Evolutionary conservation across 2,888 invertebrate genomes (phyloP).

Genomic region (Mycalesis mineus): DNA sequence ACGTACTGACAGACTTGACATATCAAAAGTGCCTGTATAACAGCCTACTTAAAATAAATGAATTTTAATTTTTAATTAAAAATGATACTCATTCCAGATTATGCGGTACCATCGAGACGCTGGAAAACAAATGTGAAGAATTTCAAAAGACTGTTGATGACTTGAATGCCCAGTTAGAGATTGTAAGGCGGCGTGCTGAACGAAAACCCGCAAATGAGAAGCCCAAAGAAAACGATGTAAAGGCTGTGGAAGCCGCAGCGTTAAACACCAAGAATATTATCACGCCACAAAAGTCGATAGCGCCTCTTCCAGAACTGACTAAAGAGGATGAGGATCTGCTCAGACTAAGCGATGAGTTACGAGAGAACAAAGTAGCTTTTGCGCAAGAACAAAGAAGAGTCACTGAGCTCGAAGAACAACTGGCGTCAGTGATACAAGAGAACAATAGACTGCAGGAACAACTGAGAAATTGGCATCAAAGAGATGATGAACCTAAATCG

Average conservation of each 20-base stretch:
- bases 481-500: slow-evolving; percentile 87
- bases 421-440: slow-evolving; percentile 83
- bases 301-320: slow-evolving; percentile 69
- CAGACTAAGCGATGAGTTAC: slow-evolving; percentile 82
- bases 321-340: slow-evolving; percentile 75
- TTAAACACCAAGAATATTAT: slow-evolving; percentile 38
- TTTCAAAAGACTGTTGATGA: slow-evolving; percentile 89
- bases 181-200: slow-evolving; percentile 78
- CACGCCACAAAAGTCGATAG: slow-evolving; percentile 55
- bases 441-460: slow-evolving; percentile 85
- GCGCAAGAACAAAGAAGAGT: slow-evolving; percentile 85
- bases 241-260: slow-evolving; percentile 40
- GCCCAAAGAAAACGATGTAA: slow-evolving; percentile 63
- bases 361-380: slow-evolving; percentile 82
- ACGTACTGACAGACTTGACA: no score
- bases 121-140: slow-evolving; percentile 91
- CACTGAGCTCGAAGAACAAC: slow-evolving; percentile 86
- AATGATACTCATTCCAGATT: slow-evolving; percentile 69
- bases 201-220: slow-evolving; percentile 67
- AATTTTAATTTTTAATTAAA: no score
- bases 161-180: slow-evolving; percentile 79
- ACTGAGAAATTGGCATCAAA: slow-evolving; percentile 79
- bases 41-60: no score
- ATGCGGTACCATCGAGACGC: slow-evolving; percentile 84
- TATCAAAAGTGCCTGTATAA: no score